Evolutionary conservation across 2,888 invertebrate species (phyloP).

Genomic region (Sisyra nigra): DNA sequence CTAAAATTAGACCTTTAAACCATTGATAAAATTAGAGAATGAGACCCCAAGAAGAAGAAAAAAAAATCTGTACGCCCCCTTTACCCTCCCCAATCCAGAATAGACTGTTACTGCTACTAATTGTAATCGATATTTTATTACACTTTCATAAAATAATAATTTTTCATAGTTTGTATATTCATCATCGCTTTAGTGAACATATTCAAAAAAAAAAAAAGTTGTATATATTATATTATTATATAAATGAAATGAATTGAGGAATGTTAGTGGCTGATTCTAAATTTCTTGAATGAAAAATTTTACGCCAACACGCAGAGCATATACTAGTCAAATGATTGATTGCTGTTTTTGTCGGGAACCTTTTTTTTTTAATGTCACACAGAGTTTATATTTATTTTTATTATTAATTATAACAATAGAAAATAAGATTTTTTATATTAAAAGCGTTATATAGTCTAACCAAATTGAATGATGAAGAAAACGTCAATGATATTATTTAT

Average conservation of each 20-base stretch:
- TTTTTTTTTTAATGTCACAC: conserved; percentile 1
- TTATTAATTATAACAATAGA: neutral
- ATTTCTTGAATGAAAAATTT: conserved; percentile 5
- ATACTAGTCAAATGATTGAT: conserved; percentile 8
- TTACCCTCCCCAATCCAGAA: no score
- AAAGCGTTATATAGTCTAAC: neutral
- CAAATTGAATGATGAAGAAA: neutral
- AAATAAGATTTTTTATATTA: conserved; percentile 1
- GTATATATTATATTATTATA: neutral
- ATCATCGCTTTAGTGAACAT: neutral
- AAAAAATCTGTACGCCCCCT: no score
- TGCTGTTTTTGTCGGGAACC: neutral
- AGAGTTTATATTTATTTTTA: conserved; percentile 3
- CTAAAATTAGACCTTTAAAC: no score
- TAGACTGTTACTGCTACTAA: no score
- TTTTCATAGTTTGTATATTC: neutral
- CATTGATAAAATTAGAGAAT: no score
- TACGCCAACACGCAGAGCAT: conserved; percentile 3
- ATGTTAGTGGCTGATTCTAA: conserved; percentile 6
- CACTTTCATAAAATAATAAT: neutral
- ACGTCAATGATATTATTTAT: conserved; percentile 1
- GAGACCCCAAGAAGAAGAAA: no score
- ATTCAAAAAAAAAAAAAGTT: neutral
- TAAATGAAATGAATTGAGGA: neutral
- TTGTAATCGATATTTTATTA: neutral